Percentiles rank a stretch among this genome's conserved stretches.
Conservation (phyloP, 1,140 invertebrate genomes). For the Brachionus koreanus region DNA sequence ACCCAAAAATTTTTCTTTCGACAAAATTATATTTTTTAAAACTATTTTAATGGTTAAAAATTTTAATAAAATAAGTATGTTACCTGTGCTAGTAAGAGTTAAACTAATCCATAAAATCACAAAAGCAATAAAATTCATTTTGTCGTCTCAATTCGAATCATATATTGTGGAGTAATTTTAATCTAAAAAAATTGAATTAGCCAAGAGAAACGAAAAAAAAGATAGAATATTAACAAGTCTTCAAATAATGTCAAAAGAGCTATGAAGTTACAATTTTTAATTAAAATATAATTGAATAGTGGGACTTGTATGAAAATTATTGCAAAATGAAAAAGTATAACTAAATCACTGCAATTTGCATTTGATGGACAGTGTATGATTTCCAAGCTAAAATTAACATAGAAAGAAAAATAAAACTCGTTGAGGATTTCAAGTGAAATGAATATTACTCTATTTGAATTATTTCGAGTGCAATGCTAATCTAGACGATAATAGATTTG, state of each 20-base stretch:
- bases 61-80: neutral
- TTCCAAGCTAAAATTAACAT: slow-evolving; percentile 22
- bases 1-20: too few relatives aligned
- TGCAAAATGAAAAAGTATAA: slow-evolving; percentile 3
- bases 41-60: too few relatives aligned
- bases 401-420: neutral
- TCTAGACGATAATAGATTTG: slow-evolving; percentile 22
- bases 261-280: slow-evolving; percentile 20
- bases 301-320: neutral
- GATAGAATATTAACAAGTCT: neutral
- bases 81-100: neutral
- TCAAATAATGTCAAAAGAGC: neutral
- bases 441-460: neutral
- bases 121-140: slow-evolving; percentile 19
- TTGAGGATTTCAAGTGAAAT: neutral
- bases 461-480: slow-evolving; percentile 21
- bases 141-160: neutral
- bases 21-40: too few relatives aligned
- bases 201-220: neutral
- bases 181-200: slow-evolving; percentile 20
- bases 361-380: slow-evolving; percentile 21
- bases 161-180: neutral
- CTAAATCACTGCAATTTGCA: slow-evolving; percentile 18
- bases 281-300: neutral
- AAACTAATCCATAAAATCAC: neutral